Evolutionary conservation across 2,797 vertebrate species (phyloP).

Genomic region (Percopsis omiscomaycus): DNA sequence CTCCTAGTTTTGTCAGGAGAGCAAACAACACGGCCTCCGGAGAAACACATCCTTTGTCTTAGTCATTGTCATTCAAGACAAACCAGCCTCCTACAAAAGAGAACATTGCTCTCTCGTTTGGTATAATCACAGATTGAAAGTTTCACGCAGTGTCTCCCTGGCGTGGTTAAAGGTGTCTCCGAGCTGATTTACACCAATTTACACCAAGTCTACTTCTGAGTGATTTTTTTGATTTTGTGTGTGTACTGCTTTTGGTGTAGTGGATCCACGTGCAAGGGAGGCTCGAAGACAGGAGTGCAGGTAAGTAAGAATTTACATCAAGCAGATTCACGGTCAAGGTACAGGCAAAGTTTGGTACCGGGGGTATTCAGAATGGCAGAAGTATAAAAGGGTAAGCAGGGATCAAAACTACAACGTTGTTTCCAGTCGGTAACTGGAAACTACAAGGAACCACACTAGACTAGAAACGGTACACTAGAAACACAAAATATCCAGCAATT

Average conservation of each 20-base stretch:
- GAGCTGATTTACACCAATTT: conserved; percentile 19
- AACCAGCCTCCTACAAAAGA: conserved; percentile 17
- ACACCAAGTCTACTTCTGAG: background rate
- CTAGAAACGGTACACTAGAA: too few species aligned
- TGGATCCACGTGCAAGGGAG: too few species aligned
- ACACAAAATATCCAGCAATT: too few species aligned
- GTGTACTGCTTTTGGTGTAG: background rate
- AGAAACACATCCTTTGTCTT: background rate
- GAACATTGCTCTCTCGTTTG: conserved; percentile 14
- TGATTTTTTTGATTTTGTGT: conserved; percentile 8
- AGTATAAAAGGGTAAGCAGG: too few species aligned
- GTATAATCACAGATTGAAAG: conserved; percentile 8
- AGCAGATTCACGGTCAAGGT: too few species aligned
- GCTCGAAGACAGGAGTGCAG: too few species aligned
- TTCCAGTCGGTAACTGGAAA: too few species aligned
- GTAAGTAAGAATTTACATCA: too few species aligned
- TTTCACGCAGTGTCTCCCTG: conserved; percentile 17
- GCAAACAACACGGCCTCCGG: conserved; percentile 15
- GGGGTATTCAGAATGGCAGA: too few species aligned
- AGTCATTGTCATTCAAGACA: conserved; percentile 29
- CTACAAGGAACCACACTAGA: too few species aligned
- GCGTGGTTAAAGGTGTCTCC: conserved; percentile 23
- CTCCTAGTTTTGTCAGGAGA: conserved; percentile 11
- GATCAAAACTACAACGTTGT: too few species aligned
- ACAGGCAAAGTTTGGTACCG: too few species aligned